Conservation (phyloP, 2,797 vertebrate species). For the Ceyx erithaca region DNA sequence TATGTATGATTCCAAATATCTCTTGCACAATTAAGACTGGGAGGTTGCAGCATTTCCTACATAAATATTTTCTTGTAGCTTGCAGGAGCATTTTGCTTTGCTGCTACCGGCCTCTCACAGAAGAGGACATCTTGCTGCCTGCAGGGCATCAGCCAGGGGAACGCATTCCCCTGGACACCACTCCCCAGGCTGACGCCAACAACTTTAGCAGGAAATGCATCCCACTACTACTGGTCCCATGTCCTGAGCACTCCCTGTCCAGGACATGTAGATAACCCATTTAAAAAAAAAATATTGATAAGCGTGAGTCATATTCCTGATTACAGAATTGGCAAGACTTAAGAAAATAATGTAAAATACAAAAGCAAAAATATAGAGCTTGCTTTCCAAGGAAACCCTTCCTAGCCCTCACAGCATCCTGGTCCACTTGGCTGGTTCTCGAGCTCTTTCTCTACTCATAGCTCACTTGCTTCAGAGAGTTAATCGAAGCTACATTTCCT, state of each 20-base stretch:
- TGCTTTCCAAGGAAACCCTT: background rate
- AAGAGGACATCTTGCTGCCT: background rate
- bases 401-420: background rate
- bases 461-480: background rate
- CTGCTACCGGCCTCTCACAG: background rate
- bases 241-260: background rate
- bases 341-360: background rate
- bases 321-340: background rate
- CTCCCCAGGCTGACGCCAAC: background rate
- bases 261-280: accelerated
- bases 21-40: accelerated
- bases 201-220: background rate
- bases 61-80: background rate
- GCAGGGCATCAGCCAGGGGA: background rate
- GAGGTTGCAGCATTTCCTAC: background rate
- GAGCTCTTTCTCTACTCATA: background rate
- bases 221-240: accelerated
- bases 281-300: background rate
- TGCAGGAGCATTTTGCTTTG: background rate
- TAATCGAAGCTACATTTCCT: background rate
- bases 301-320: background rate
- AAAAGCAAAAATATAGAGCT: background rate
- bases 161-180: background rate
- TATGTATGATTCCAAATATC: background rate
- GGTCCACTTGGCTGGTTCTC: background rate